Conservation (phyloP, 2,797 vertebrate genomes). For the Aratinga solstitialis region DNA sequence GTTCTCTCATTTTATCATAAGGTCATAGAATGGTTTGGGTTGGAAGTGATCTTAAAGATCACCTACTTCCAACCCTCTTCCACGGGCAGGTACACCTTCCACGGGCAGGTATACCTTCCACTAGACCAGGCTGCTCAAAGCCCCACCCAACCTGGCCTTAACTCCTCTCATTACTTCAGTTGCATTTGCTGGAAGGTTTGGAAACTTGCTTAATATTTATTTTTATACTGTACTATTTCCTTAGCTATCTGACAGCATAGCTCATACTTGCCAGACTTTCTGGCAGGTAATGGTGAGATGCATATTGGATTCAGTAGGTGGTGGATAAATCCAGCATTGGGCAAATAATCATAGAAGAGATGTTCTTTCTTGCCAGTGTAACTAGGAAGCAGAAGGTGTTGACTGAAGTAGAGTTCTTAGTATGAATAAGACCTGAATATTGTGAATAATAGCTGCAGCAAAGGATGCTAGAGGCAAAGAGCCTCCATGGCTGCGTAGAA, state of each 20-base stretch:
- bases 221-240: not conserved
- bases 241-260: not conserved
- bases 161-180: not conserved
- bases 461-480: not conserved
- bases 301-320: not conserved
- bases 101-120: not conserved
- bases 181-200: not conserved
- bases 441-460: not conserved
- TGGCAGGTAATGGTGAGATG: not conserved
- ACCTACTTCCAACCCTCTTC: not conserved
- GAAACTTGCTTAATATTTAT: not conserved
- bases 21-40: not conserved
- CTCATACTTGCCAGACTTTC: not conserved
- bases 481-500: accelerated
- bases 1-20: not conserved
- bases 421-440: not conserved
- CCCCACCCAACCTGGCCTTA: not conserved
- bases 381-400: not conserved
- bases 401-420: not conserved
- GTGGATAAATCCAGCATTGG: not conserved
- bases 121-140: not conserved
- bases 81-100: not conserved
- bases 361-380: not conserved
- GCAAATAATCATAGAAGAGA: not conserved
- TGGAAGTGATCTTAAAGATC: not conserved